Base-by-base conservation (phyloP, 2,888 invertebrate species). In the Callyntrura guangdongensis region DNA sequence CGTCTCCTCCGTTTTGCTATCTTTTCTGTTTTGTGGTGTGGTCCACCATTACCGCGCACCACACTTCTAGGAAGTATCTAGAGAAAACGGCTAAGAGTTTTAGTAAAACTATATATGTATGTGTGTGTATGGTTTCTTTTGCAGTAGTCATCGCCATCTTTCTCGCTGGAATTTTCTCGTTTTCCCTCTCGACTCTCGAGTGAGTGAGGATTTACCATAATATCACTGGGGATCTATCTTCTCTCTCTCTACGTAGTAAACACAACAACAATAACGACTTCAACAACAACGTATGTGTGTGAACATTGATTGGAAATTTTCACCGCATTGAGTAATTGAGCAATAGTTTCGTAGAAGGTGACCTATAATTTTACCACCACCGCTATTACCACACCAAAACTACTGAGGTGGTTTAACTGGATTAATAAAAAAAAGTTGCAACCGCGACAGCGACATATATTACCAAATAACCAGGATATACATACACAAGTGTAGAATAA, bases 371-470 rank as follows among this genome's bases (percentile, higher is more conserved):
- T 72, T n/a, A 17, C 17, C 14, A 14, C 59, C 17, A 47, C 20
- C 72, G 20, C 17, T 6, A 47, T 25, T n/a, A 12, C n/a, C 27
- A 59, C n/a, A n/a, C n/a, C n/a, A n/a, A n/a, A n/a, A n/a, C n/a
- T n/a, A n/a, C 67, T 11, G 1, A 9, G 61, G 27, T 14, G n/a
- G 36, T 69, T 69, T 69, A 69, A 69, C 27, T 36, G 69, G 69
- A 69, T 69, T 69, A 69, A 69, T 69, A 69, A 69, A 69, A 27
- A n/a, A 4, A n/a, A n/a, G n/a, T n/a, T n/a, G n/a, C n/a, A n/a
- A n/a, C n/a, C n/a, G n/a, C n/a, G n/a, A n/a, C n/a, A n/a, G n/a
- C n/a, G n/a, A n/a, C n/a, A n/a, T n/a, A n/a, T 14, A 47, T 59
- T 5, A 5, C 5, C 17, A 14, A 11, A 17, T 59, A 14, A 59